Base-by-base conservation (phyloP, 2,113 vertebrate genomes). In the Amblyopsis rosae region DNA sequence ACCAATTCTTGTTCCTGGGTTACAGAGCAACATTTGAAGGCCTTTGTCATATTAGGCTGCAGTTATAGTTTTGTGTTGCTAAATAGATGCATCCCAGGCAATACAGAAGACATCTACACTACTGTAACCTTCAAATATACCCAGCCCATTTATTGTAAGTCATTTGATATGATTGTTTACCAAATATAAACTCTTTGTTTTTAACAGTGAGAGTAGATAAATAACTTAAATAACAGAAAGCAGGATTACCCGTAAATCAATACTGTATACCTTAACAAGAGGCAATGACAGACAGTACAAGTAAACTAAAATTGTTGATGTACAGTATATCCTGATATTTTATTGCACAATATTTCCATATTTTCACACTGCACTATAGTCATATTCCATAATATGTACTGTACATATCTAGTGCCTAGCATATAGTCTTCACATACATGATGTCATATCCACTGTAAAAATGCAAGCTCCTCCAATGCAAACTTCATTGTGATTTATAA, bases 321-420 rank as follows among this genome's bases (percentile, higher is more conserved):
- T 15, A 53, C 50, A 59, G 35, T 15, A 53, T 55, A 59, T 76
- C 70, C 70, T 64, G 68, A 59, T 80, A 19, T 77, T 70, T 82
- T 59, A 26, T 46, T 47, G 67, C 59, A 57, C 59, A 19, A 62
- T 47, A 57, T 6, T 41, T 59, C 51, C 48, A 17, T 51, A 56
- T 65, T 33, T 41, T 33, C 35, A 46, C 13, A 50, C n/a, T 67
- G 48, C 51, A 41, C 54, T 67, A 12, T 59, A 54, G 58, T 80
- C 70, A 26, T 65, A 61, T 76, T 70, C 71, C 61, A 51, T 65
- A 57, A 70, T 61, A 65, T 75, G 59, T 67, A 82, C 72, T 83
- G 69, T 84, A 73, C 69, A 82, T 87, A 86, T 66, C 73, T 86
- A 84, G 88, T 91, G 89, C 86, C 84, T 86, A 88, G 85, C 67